Conservation (phyloP, 2,888 invertebrate genomes). For the Leucania comma region DNA sequence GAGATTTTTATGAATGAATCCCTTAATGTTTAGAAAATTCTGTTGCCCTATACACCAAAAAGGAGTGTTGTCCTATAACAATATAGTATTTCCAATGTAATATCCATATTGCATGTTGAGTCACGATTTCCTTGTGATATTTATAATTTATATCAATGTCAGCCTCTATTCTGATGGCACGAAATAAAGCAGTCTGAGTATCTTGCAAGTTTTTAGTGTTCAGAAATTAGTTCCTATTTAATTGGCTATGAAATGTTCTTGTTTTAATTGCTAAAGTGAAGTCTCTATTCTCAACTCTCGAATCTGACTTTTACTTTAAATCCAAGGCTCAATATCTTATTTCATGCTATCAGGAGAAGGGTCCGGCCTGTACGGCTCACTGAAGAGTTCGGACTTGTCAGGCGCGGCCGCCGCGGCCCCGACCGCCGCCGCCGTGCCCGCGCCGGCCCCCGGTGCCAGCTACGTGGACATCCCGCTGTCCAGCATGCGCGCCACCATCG, state of each 20-base stretch:
- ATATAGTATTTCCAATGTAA: conserved; percentile 2
- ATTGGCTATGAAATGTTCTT: too few relatives aligned
- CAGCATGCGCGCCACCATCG: conserved; percentile 96
- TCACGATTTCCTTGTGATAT: not conserved
- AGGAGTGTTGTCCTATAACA: not conserved
- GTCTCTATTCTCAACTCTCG: not conserved
- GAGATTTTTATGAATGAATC: not conserved
- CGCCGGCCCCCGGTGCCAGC: conserved; percentile 86
- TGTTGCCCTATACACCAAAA: not conserved
- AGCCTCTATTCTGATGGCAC: conserved; percentile 43
- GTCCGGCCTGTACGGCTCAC: conserved; percentile 95
- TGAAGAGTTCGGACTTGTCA: conserved; percentile 95
- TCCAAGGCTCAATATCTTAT: conserved; percentile 45
- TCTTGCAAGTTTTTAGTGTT: not conserved
- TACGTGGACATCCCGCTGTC: conserved; percentile 95
- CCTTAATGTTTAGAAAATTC: not conserved
- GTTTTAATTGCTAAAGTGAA: too few relatives aligned
- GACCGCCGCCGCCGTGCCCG: conserved; percentile 66
- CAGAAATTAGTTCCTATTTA: too few relatives aligned
- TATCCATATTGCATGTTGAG: not conserved
- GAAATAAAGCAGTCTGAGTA: conserved; percentile 47
- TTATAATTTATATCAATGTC: conserved; percentile 10
- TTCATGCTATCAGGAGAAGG: conserved; percentile 90
- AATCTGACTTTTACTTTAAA: not conserved
- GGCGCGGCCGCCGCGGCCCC: conserved; percentile 63